Base-by-base conservation (phyloP, 2,113 vertebrate species). In the Corapipo altera region DNA sequence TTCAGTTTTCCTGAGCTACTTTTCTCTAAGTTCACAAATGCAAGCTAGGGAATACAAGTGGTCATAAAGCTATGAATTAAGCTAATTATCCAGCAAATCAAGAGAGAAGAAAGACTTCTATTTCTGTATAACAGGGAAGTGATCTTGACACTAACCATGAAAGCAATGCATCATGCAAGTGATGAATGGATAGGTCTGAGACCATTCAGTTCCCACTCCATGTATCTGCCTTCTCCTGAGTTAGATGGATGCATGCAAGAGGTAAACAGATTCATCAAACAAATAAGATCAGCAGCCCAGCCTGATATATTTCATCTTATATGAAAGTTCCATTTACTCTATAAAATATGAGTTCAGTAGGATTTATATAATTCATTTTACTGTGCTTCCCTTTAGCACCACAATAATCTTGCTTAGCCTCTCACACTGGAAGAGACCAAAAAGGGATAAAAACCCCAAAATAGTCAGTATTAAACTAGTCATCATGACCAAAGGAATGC, bases 181-280 rank as follows among this genome's bases (percentile, higher is more conserved):
- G 87, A 95, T 67, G 33, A 89, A 91, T 85, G 24, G n/a, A 46
- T 66, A 43, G 71, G 58, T 81, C 77, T 52, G 72, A 74, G 72
- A 75, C 35, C 22, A 84, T 88, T 74, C 84, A 67, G 79, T 92
- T 93, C 76, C 76, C 65, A 89, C 86, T 89, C 80, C 24, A 91
- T 73, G 54, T 64, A 94, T 85, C 62, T 90, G 66, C 35, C 74
- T 93, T 82, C 82, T 88, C 55, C 54, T 0, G 0, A 69, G 71
- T 70, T 85, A 91, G 88, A 95, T 80, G 37, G 75, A 93, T 93
- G 71, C n/a, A 46, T 41, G 75, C 51, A 90, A 58, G 67, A 93
- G 28, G 85, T 79, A 93, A 91, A 94, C 54, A 94, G 71, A 95
- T 95, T 83, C n/a, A 94, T 94, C 94, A 93, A 85, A 90, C 62